Evolutionary conservation across 2,888 invertebrate species (phyloP).

Genomic region (Clivina fossor): DNA sequence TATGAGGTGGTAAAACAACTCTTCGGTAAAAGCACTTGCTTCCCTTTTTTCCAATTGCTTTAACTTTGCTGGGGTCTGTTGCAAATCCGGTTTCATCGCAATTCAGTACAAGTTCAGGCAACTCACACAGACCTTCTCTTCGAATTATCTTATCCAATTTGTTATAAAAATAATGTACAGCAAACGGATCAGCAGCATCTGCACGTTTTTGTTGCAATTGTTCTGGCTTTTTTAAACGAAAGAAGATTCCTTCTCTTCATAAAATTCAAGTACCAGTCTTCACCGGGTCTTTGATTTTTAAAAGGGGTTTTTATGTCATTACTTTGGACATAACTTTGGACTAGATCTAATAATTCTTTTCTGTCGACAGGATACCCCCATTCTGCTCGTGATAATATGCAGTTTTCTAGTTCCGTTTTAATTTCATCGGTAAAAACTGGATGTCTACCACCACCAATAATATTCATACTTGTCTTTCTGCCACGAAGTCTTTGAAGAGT

Average conservation of each 20-base stretch:
- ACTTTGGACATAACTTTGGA: background rate
- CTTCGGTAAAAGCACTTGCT: background rate
- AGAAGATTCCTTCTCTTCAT: too few species aligned
- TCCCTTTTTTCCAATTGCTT: background rate
- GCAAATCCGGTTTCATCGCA: too few species aligned
- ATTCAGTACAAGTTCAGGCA: too few species aligned
- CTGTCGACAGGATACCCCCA: conserved; percentile 6
- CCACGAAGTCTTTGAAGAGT: conserved; percentile 8
- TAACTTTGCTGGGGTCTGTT: too few species aligned
- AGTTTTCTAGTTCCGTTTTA: background rate
- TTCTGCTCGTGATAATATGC: conserved; percentile 3
- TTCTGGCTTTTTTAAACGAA: too few species aligned
- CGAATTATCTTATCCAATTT: too few species aligned
- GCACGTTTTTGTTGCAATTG: too few species aligned
- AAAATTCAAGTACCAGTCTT: too few species aligned
- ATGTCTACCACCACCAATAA: background rate
- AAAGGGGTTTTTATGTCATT: conserved; percentile 4
- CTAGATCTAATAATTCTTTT: conserved; percentile 4
- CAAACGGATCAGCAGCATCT: too few species aligned
- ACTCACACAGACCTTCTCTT: too few species aligned
- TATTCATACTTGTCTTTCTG: background rate
- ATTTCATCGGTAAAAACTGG: background rate
- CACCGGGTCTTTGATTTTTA: background rate
- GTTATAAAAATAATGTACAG: too few species aligned
- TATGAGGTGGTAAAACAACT: conserved; percentile 7